Evolutionary conservation across 1,140 invertebrate species (phyloP), one percentile per base, ranked within the genome.

Genomic region (Lepidurus arcticus): DNA sequence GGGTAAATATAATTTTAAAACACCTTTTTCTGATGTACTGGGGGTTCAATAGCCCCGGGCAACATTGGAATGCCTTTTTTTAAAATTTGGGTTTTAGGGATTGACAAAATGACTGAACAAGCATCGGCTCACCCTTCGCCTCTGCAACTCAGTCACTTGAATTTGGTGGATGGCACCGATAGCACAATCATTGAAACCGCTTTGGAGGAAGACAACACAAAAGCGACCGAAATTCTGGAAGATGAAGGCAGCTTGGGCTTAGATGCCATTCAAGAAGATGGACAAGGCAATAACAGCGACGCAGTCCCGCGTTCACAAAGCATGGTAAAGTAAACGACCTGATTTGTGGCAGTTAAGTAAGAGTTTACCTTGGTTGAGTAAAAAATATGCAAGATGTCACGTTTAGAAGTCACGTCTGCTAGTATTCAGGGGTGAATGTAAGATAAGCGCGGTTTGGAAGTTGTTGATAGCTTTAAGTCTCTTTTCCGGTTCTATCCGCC

Each of bases 71-170:
- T 34, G 34, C 34, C 34, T 79, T n/a, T 75, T 75, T n/a, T n/a
- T n/a, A n/a, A 21, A 42, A 78, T 77, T 53, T 79, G 42, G 81
- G 76, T 84, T 80, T 53, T 82, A 91, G 92, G 91, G 73, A 93
- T 98, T 80, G 92, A 92, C 75, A 93, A 95, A 81, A 98, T 98
- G 94, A 99, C 97, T 21, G 96, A 98, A 84, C 91, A 92, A 80
- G 94, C 96, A 85, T 93, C 92, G 0, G 94, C 94, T 1, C 94
- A 96, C 88, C 92, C 92, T 1, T 86, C 83, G 7, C 82, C 81
- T 7, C 81, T 82, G 11, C 83, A 85, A 73, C 76, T 85, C 16
- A 82, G 81, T 76, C 83, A 85, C 76, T 79, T 85, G 65, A 84
- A 83, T 34, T 42, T 75, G n/a, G 73, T 76, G 4, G 73, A 73